Evolutionary conservation across 2,888 invertebrate species (phyloP), one percentile per base, ranked within the genome.

Genomic region (Lissocephala sabroskyi): DNA sequence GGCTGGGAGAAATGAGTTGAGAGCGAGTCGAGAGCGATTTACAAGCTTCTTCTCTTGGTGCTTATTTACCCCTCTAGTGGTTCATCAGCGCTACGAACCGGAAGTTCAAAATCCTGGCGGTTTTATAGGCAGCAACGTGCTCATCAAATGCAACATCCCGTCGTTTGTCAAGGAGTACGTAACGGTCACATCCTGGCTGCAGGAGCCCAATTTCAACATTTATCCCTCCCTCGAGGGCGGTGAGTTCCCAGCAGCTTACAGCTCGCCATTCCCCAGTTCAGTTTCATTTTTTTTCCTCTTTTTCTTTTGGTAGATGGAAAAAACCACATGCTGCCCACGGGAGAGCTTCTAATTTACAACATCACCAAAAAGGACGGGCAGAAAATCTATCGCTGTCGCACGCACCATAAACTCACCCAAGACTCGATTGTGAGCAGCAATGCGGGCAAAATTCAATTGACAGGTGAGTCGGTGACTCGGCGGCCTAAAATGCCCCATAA

Each of bases 261-360:
- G n/a, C n/a, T n/a, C n/a, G n/a, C n/a, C n/a, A n/a, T n/a, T n/a
- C n/a, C n/a, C n/a, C n/a, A n/a, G n/a, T n/a, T n/a, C n/a, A n/a
- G n/a, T n/a, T n/a, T n/a, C n/a, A n/a, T n/a, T n/a, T n/a, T n/a
- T n/a, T n/a, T n/a, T n/a, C n/a, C n/a, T n/a, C n/a, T n/a, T n/a
- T n/a, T n/a, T n/a, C n/a, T 47, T 41, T 14, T 30, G 30, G n/a
- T n/a, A 87, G 87, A 87, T 82, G 87, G 87, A 36, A 87, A 87
- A 82, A 87, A 86, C 81, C 87, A 87, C 63, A 87, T 89, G 84
- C 83, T 89, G 35, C 86, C 87, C 28, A 86, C 86, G 39, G 89
- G 89, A 7, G 88, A 89, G 65, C 82, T 89, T 49, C 85, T 89
- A 81, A 86, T 89, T 54, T 86, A 88, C 62, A 87, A 88, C 76